Evolutionary conservation across 2,888 invertebrate genomes (phyloP), one percentile per base, ranked within the genome.

Genomic region (Diarsia mendica): DNA sequence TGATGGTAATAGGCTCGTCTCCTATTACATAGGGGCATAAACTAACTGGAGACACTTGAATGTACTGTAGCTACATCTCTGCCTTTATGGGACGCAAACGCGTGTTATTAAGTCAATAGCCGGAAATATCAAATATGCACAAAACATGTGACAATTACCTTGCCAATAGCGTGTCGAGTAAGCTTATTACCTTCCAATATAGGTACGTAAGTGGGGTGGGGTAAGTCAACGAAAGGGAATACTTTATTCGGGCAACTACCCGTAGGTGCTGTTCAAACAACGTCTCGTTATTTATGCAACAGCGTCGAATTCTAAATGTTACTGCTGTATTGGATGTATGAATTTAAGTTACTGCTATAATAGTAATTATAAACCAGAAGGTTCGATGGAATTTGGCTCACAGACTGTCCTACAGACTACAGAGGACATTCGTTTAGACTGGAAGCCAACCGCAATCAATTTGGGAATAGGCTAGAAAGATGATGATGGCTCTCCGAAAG

Each of bases 271-370:
- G 49, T 46, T 63, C 61, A 63, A 63, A 70, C 60, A 65, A 60
- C 58, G 23, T n/a, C 44, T 58, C 46, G 9, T 74, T 75, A 79
- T 60, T 79, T 67, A 83, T 83, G 69, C 69, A 83, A 53, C 10
- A 70, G 23, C 20, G 10, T 53, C 23, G 51, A 73, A 74, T 83
- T 48, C 15, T 44, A 48, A 73, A 75, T 64, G 44, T 49, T 51
- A 65, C 49, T 13, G 39, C 48, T 70, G 2, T 48, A 69, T 79
- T 66, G 11, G 33, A 44, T 44, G 48, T 67, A 60, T 80, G 51
- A 64, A 69, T 53, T 44, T 28, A n/a, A 46, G 58, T 10, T 51
- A 48, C 13, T 64, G 11, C 10, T n/a, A 28, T 23, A 23, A 5
- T 11, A 33, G 1, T 44, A 28, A 23, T 23, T 58, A 23, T 58